Percentiles rank a stretch among this genome's conserved stretches.
These are phyloP conservation scores for Lysiphlebus fabarum DNA, from an alignment of 1,140 invertebrate genomes.

Conservation along the genomic window DNA sequence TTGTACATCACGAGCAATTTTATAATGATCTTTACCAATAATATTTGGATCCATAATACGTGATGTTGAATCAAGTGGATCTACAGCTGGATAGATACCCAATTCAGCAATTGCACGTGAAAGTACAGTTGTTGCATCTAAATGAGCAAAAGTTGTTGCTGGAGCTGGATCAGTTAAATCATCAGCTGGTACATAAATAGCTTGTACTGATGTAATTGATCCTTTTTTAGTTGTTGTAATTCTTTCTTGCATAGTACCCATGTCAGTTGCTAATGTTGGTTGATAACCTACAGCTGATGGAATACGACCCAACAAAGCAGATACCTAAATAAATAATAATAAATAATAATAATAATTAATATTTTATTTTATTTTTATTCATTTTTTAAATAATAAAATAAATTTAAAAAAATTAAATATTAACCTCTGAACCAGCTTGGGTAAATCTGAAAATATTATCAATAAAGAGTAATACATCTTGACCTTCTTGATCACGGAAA, in stretches of 20 bases:
- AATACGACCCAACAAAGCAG: constrained; percentile 96
- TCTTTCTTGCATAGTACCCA: constrained; percentile 99
- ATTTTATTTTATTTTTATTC: too few relatives aligned
- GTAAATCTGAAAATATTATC: constrained; percentile 99
- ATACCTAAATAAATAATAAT: too few relatives aligned
- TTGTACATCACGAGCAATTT: constrained; percentile 92
- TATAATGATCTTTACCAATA: constrained; percentile 93
- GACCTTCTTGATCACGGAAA: constrained; percentile 98
- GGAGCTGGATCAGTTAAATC: constrained; percentile 99
- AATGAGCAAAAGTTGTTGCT: constrained; percentile 97
- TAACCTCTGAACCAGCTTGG: constrained; percentile 98
- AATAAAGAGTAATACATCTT: constrained; percentile 98
- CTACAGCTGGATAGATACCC: constrained; percentile 94
- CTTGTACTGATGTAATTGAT: constrained; percentile 97
- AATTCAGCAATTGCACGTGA: constrained; percentile 94
- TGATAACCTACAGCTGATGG: constrained; percentile 99
- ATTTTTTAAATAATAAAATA: too few relatives aligned
- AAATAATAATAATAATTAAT: too few relatives aligned
- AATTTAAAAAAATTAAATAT: too few relatives aligned
- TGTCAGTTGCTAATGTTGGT: constrained; percentile 96
- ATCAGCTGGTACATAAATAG: constrained; percentile 98
- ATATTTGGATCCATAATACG: constrained; percentile 99
- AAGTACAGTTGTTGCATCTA: constrained; percentile 97
- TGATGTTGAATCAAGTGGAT: constrained; percentile 96
- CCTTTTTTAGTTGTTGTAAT: constrained; percentile 99